These are phyloP conservation scores for Eutolmus rufibarbis DNA, from an alignment of 2,888 invertebrate genomes.

Conservation along the genomic window DNA sequence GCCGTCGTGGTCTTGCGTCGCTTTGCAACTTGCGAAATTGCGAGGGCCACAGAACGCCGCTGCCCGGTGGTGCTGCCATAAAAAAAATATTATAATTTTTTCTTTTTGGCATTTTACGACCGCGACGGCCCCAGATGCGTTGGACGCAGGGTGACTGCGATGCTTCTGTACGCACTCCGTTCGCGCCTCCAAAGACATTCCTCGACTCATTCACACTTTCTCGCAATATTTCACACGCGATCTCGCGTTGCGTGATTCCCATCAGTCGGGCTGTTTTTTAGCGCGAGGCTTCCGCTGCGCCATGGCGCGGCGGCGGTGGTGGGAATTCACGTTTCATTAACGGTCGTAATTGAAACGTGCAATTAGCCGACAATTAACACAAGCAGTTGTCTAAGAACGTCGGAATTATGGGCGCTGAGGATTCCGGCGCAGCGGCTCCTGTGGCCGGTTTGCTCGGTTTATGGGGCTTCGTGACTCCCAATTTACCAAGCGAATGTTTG, in stretches of 20 bases:
- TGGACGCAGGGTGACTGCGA: background rate
- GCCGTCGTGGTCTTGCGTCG: background rate
- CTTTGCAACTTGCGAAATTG: background rate
- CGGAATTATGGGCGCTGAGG: background rate
- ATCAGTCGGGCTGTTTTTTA: background rate
- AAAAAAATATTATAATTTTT: background rate
- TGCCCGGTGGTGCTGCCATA: background rate
- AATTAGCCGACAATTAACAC: slow-evolving; percentile 38
- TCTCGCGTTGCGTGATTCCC: slow-evolving; percentile 6
- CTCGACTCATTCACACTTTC: slow-evolving; percentile 22
- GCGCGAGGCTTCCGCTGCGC: background rate
- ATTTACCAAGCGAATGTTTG: background rate
- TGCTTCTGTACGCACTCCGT: background rate
- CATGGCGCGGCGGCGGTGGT: background rate
- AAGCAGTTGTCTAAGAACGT: slow-evolving; percentile 2
- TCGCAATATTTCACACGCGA: slow-evolving; percentile 34
- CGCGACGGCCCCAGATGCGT: background rate
- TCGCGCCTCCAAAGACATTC: slow-evolving; percentile 18
- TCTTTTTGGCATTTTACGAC: background rate
- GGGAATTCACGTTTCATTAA: slow-evolving; percentile 35
- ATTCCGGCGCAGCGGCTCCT: background rate
- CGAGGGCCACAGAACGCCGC: background rate
- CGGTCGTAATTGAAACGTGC: slow-evolving; percentile 27
- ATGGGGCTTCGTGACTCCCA: slow-evolving; percentile 5
- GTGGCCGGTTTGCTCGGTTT: background rate